phyloP scores from a whole-genome alignment of 2,113 vertebrate species.

The Rhombomys opimus region DNA sequence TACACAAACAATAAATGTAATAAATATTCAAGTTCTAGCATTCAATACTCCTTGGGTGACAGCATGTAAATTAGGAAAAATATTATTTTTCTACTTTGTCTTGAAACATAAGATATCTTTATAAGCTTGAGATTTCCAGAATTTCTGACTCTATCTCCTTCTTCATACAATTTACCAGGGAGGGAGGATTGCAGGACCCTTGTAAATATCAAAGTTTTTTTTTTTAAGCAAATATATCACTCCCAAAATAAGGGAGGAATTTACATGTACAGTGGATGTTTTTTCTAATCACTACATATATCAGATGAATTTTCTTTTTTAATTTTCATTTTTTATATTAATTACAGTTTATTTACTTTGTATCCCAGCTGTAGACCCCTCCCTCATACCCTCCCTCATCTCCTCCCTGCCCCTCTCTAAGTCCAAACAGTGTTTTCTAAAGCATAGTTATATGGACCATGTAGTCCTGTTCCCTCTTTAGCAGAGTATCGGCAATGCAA shows the following conservation, averaged over 20 bases:
- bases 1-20: constrained; percentile 3
- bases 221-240: constrained; percentile 60
- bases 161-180: neutral
- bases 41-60: neutral
- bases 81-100: neutral
- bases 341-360: no score
- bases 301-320: neutral
- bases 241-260: constrained; percentile 59
- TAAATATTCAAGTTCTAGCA: neutral
- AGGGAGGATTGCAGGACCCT: neutral
- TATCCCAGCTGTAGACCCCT: no score
- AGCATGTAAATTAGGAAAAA: neutral
- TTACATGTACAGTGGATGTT: constrained; percentile 39
- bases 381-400: no score
- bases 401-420: no score
- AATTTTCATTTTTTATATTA: no score
- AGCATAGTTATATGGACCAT: constrained; percentile 6
- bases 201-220: neutral
- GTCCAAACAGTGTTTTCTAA: constrained; percentile 2
- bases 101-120: neutral
- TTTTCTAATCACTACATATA: neutral
- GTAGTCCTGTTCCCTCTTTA: neutral
- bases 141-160: neutral
- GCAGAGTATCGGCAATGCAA: neutral
- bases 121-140: neutral